Conservation (phyloP, 2,888 invertebrate genomes). For the Leptopterna dolabrata region DNA sequence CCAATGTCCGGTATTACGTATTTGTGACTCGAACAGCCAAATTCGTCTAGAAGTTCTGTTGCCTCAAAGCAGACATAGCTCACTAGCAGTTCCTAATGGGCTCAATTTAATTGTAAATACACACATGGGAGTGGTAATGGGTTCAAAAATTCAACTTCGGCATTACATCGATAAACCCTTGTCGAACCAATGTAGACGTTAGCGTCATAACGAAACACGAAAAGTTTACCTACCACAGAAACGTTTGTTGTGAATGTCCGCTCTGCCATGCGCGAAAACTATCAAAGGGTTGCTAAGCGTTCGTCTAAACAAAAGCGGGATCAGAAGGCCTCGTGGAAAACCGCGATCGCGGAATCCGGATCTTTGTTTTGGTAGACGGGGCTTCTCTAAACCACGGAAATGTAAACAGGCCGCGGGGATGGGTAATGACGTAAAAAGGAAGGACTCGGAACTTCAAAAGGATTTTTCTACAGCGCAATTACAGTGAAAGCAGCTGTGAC, state of each 20-base stretch:
- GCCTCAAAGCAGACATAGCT: too few relatives aligned
- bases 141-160: too few relatives aligned
- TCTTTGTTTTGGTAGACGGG: conserved; percentile 26
- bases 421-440: conserved; percentile 35
- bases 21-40: too few relatives aligned
- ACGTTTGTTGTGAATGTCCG: not conserved
- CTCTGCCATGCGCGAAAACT: conserved; percentile 18
- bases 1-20: too few relatives aligned
- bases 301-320: conserved; percentile 27
- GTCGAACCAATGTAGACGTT: not conserved
- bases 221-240: not conserved
- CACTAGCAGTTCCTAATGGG: too few relatives aligned
- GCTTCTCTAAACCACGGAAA: conserved; percentile 46
- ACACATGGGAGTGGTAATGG: too few relatives aligned
- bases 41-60: too few relatives aligned
- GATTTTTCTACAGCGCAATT: not conserved
- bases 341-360: conserved; percentile 23
- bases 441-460: not conserved
- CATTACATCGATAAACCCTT: too few relatives aligned
- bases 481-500: conserved; percentile 5
- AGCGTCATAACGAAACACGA: not conserved
- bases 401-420: conserved; percentile 21
- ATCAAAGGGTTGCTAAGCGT: conserved; percentile 15
- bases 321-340: not conserved
- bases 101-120: too few relatives aligned